phyloP scores from a whole-genome alignment of 2,113 vertebrate genomes.

The Enhydra lutris region DNA sequence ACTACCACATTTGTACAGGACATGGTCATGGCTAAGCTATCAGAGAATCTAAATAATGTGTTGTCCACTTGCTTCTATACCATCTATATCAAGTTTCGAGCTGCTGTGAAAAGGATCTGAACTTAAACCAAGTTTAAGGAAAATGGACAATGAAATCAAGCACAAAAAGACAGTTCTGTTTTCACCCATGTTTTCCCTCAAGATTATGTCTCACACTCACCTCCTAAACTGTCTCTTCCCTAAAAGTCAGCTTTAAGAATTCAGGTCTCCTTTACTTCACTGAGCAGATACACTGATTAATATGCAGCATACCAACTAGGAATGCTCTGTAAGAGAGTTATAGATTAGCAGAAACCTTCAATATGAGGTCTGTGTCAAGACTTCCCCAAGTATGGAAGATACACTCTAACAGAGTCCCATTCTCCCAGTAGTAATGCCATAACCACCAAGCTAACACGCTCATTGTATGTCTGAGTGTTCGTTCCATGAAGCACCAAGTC shows the following conservation, averaged over 20 bases:
- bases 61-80: neutral
- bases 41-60: neutral
- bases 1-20: neutral
- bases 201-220: neutral
- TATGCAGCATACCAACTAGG: neutral
- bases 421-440: neutral
- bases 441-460: neutral
- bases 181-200: neutral
- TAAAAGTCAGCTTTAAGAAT: constrained; percentile 13
- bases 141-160: neutral
- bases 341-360: neutral
- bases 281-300: neutral
- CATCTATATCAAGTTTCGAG: neutral
- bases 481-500: neutral
- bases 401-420: neutral
- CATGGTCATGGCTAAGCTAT: neutral
- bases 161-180: neutral
- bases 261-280: neutral
- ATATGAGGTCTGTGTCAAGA: neutral
- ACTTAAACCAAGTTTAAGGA: neutral
- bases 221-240: neutral
- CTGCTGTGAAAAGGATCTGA: neutral
- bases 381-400: neutral
- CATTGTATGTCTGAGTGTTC: neutral
- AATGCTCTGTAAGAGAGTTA: neutral